phyloP scores from a whole-genome alignment of 2,888 invertebrate genomes.

The Choristoneura rosaceana region DNA sequence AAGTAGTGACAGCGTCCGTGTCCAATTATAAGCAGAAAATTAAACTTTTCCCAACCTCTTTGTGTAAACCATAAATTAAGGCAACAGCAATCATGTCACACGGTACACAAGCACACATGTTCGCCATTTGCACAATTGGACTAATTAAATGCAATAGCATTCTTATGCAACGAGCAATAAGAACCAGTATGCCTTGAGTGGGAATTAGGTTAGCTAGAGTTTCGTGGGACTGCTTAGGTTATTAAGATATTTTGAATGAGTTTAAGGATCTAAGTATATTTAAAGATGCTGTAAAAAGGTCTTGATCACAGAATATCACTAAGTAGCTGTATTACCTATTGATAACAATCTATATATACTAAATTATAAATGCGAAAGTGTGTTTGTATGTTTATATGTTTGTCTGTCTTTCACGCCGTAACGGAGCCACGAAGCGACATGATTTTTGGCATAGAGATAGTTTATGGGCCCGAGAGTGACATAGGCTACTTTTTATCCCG shows the following conservation, averaged over 20 bases:
- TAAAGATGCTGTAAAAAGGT: too few relatives aligned
- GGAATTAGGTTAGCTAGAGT: conserved; percentile 1
- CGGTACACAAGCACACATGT: conserved; percentile 11
- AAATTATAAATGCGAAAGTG: too few relatives aligned
- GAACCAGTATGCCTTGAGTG: conserved; percentile 18
- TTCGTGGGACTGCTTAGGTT: conserved; percentile 16
- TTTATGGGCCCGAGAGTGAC: too few relatives aligned
- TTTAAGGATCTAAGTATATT: not conserved
- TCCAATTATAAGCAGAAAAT: not conserved
- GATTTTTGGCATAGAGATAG: too few relatives aligned
- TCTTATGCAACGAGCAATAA: conserved; percentile 21
- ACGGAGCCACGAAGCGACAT: too few relatives aligned
- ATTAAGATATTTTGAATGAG: conserved; percentile 1
- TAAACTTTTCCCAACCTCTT: not conserved
- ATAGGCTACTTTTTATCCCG: too few relatives aligned
- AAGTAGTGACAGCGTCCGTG: too few relatives aligned
- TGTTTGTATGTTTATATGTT: too few relatives aligned
- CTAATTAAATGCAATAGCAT: conserved; percentile 26
- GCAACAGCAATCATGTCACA: conserved; percentile 5
- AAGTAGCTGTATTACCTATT: too few relatives aligned
- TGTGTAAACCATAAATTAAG: conserved; percentile 1
- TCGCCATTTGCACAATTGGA: conserved; percentile 15
- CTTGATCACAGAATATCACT: too few relatives aligned
- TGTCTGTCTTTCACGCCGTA: too few relatives aligned
- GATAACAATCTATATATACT: too few relatives aligned